Base-by-base conservation (phyloP, 2,888 invertebrate genomes). In the Erebia epiphron region DNA sequence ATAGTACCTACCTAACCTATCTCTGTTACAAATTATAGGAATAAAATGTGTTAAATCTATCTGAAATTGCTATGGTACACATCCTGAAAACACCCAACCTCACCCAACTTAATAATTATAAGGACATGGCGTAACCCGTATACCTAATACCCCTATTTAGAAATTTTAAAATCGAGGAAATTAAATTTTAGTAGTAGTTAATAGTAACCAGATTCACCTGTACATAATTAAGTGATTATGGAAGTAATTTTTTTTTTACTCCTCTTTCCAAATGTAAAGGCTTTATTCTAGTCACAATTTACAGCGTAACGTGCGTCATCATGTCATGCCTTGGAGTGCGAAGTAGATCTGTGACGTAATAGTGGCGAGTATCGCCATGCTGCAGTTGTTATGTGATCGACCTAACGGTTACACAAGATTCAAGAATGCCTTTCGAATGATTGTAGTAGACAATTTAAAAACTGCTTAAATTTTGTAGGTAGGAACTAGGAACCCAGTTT, bases 341-440 rank as follows among this genome's bases (percentile, higher is more conserved):
- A 70, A 67, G 61, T 58, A 46, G 62, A 66, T 68, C 65, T 60
- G 67, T 79, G 79, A 79, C 76, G 76, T 76, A 79, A 79, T 21
- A 72, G 63, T 63, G 67, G 68, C 66, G 68, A 76, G 70, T 75
- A 68, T 69, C 71, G 67, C 69, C 75, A 74, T 73, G 69, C 71
- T 75, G 76, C 76, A 75, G 77, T 79, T 79, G 77, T 79, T 79
- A 79, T 76, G 76, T 79, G 75, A 79, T 57, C 13, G 35, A 46
- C 46, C 46, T 73, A 71, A 69, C 66, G 21, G 69, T 79, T 80
- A 75, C 78, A 75, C 75, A 80, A 57, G 26, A 57, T 77, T 67
- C 75, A 80, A 57, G 56, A 57, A 78, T 67, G 76, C 71, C 73
- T 78, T 73, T 77, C 75, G 67, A 75, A 75, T 54, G 62, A 35